A percentile compares a stretch with the other conserved stretches of the same genome.
Conservation (phyloP, 2,113 vertebrate genomes). For the Nothocercus julius region DNA sequence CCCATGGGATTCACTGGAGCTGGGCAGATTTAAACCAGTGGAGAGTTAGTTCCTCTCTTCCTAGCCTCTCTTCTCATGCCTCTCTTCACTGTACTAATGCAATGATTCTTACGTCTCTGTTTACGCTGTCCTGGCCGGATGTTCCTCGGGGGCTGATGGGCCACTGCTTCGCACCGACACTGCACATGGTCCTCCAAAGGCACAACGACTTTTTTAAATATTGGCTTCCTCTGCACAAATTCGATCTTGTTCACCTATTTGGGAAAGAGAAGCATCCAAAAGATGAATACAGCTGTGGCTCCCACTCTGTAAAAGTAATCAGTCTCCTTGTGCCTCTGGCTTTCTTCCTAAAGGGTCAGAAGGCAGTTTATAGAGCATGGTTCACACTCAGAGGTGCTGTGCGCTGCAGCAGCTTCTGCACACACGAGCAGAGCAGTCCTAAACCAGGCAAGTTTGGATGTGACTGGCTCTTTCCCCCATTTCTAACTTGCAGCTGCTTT, state of each 20-base stretch:
- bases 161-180: conserved; percentile 83
- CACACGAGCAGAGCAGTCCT: background rate
- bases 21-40: background rate
- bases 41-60: background rate
- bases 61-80: background rate
- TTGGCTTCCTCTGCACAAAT: conserved; percentile 78
- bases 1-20: background rate
- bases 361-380: background rate
- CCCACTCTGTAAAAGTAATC: background rate
- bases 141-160: conserved; percentile 12
- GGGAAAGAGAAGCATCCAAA: background rate
- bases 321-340: background rate
- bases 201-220: conserved; percentile 85
- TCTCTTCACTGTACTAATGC: background rate
- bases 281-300: background rate
- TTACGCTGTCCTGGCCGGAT: conserved; percentile 53
- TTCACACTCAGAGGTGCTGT: background rate
- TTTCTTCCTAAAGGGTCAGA: background rate
- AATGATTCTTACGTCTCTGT: conserved; percentile 69
- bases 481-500: background rate
- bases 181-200: conserved; percentile 91
- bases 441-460: background rate
- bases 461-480: background rate
- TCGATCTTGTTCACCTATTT: conserved; percentile 90
- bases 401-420: background rate